Evolutionary conservation across 2,797 vertebrate species (phyloP).

Genomic region (Parotocinclus haroldoi): DNA sequence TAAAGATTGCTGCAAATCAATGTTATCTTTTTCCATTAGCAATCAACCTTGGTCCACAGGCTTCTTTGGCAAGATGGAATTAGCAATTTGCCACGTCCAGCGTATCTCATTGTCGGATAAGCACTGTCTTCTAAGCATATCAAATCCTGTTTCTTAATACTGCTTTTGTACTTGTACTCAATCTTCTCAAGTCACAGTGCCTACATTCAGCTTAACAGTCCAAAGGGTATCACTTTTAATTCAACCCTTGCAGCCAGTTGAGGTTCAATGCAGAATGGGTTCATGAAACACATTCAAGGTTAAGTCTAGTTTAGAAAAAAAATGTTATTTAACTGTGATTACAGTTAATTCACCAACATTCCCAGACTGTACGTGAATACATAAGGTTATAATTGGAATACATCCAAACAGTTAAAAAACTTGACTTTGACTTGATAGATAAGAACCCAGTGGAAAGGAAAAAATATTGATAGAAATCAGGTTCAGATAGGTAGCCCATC

Average conservation of each 20-base stretch:
- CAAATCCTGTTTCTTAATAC: constrained; percentile 36
- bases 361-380: no score
- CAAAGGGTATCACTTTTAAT: constrained; percentile 28
- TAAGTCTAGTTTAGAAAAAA: no score
- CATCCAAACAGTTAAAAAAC: no score
- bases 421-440: no score
- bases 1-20: constrained; percentile 39
- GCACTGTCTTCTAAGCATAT: constrained; percentile 21
- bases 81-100: constrained; percentile 15
- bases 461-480: no score
- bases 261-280: constrained; percentile 28
- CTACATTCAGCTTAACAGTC: constrained; percentile 23
- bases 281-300: no score
- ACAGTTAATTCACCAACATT: no score
- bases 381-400: no score
- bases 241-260: constrained; percentile 39
- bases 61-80: constrained; percentile 31
- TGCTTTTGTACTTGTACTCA: constrained; percentile 34
- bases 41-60: not conserved
- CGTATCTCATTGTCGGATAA: constrained; percentile 16
- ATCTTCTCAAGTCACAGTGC: constrained; percentile 20
- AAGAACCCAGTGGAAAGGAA: no score
- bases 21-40: constrained; percentile 45
- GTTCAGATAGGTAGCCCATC: no score
- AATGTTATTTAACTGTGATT: no score